A percentile compares a stretch with the other conserved stretches of the same genome.
Evolutionary conservation across 2,888 invertebrate genomes (phyloP).

Genomic region (Exocentrus adspersus): DNA sequence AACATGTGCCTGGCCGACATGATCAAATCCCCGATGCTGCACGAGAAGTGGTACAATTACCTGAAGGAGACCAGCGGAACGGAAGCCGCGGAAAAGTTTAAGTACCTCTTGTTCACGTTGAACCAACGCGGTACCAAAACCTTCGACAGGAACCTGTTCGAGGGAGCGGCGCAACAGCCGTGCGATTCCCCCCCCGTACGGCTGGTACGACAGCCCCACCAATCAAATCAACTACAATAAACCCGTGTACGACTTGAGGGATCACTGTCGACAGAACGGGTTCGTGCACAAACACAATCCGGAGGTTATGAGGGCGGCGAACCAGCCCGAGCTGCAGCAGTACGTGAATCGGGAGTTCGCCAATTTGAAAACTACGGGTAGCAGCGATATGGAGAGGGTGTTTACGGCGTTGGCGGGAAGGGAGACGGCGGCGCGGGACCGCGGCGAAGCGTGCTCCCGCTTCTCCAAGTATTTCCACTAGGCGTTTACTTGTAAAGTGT

Average conservation of each 20-base stretch:
- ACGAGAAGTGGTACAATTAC: conserved; percentile 67
- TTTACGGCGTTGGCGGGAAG: conserved; percentile 59
- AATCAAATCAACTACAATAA: conserved; percentile 59
- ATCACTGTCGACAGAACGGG: conserved; percentile 27
- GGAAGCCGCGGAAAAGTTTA: conserved; percentile 69
- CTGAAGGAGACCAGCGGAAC: conserved; percentile 65
- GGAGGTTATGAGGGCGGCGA: conserved; percentile 14
- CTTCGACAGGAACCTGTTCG: conserved; percentile 49
- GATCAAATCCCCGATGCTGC: conserved; percentile 63
- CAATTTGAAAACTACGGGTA: conserved; percentile 52
- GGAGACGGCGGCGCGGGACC: no score
- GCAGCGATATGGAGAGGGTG: conserved; percentile 52
- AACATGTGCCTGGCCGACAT: conserved; percentile 70
- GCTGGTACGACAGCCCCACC: conserved; percentile 58
- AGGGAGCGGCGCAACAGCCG: conserved; percentile 48
- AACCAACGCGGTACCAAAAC: conserved; percentile 52
- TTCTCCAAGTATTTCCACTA: conserved; percentile 70
- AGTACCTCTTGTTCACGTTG: conserved; percentile 56
- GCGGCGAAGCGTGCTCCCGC: no score
- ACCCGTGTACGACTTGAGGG: conserved; percentile 51
- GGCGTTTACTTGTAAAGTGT: conserved; percentile 42
- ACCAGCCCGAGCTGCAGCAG: conserved; percentile 52
- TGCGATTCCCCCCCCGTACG: conserved; percentile 56
- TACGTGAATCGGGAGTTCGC: conserved; percentile 59
- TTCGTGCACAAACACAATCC: conserved; percentile 3